These are phyloP conservation scores for Drosophila ananassae DNA, from an alignment of 1,140 invertebrate genomes.

Conservation along the genomic window DNA sequence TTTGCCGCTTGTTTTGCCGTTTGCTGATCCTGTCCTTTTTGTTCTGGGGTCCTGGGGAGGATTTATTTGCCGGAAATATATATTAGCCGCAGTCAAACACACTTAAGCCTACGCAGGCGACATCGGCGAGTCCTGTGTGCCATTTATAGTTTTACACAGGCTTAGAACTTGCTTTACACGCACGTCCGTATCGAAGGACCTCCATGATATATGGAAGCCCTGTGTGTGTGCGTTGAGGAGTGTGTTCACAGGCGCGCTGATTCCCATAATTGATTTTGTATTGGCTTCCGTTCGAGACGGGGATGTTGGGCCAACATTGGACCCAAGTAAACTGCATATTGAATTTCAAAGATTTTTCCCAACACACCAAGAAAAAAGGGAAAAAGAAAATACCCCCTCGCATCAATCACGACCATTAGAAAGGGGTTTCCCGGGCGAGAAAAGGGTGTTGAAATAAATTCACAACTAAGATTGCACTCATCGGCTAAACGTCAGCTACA, in stretches of 20 bases:
- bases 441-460: conserved; percentile 25
- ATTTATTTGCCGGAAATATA: conserved; percentile 84
- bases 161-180: conserved; percentile 79
- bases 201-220: conserved; percentile 37
- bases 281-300: conserved; percentile 54
- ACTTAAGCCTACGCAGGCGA: conserved; percentile 72
- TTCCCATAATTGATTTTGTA: conserved; percentile 84
- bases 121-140: conserved; percentile 39
- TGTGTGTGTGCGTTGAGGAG: conserved; percentile 5
- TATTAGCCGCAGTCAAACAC: conserved; percentile 83
- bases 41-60: conserved; percentile 51
- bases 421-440: neutral
- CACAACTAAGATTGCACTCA: conserved; percentile 45
- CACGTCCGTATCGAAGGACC: conserved; percentile 49
- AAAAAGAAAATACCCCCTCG: conserved; percentile 11
- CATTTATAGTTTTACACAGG: conserved; percentile 82
- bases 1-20: conserved; percentile 31
- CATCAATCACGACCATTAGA: conserved; percentile 46
- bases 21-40: conserved; percentile 42
- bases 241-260: conserved; percentile 57
- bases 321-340: conserved; percentile 59
- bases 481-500: conserved; percentile 55
- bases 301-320: conserved; percentile 27
- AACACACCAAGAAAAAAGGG: neutral
- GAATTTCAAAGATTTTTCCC: conserved; percentile 74